phyloP scores from a whole-genome alignment of 1,140 invertebrate species.

The Zaprionus capensis region DNA sequence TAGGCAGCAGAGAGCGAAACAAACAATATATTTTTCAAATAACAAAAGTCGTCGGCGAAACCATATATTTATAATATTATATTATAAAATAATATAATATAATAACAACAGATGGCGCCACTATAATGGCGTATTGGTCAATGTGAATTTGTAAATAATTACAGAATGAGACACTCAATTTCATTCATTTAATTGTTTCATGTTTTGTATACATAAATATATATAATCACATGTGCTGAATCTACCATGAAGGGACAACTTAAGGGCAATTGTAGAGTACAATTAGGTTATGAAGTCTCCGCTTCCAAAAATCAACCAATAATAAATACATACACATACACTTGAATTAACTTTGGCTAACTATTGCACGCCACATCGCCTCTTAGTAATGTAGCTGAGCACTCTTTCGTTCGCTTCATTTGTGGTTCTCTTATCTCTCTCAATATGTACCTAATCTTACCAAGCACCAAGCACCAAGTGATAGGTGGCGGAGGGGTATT shows the following conservation, averaged over 20 bases:
- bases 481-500: constrained; percentile 62
- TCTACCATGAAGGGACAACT: constrained; percentile 55
- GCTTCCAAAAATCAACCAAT: constrained; percentile 45
- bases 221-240: constrained; percentile 79
- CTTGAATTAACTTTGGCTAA: constrained; percentile 76
- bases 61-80: not conserved
- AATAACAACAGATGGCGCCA: constrained; percentile 6
- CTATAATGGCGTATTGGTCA: not conserved
- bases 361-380: constrained; percentile 67
- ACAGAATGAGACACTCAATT: not conserved
- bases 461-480: constrained; percentile 73
- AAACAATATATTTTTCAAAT: not conserved
- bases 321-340: constrained; percentile 52
- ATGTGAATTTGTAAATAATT: not conserved
- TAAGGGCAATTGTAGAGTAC: constrained; percentile 55
- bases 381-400: constrained; percentile 20
- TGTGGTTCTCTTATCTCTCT: constrained; percentile 6
- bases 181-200: constrained; percentile 27
- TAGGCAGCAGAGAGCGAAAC: not conserved
- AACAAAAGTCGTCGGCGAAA: not conserved
- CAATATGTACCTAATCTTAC: constrained; percentile 66
- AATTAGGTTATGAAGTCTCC: constrained; percentile 43
- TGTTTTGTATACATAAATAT: constrained; percentile 51
- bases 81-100: too few species aligned
- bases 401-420: not conserved